These are phyloP conservation scores for Oostethus manadensis DNA, from an alignment of 2,113 vertebrate genomes.

Conservation along the genomic window DNA sequence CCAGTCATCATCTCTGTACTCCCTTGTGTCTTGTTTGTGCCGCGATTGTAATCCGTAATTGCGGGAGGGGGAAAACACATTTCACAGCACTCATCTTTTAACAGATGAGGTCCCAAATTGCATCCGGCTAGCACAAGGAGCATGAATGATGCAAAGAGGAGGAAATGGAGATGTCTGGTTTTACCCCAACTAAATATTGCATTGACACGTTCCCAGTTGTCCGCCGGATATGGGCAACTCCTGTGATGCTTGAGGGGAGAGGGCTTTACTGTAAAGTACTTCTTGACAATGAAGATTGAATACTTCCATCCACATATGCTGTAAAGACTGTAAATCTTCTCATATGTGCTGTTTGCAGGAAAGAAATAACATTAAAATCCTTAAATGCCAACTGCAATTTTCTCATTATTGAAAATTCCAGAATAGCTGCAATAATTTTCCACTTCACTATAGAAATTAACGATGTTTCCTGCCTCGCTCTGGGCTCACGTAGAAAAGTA, in stretches of 20 bases:
- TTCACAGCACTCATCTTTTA: slow-evolving; percentile 29
- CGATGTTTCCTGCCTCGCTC: neutral
- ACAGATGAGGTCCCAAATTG: slow-evolving; percentile 37
- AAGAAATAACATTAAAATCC: neutral
- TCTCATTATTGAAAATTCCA: neutral
- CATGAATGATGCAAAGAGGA: slow-evolving; percentile 19
- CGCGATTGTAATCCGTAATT: slow-evolving; percentile 37
- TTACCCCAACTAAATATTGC: slow-evolving; percentile 28
- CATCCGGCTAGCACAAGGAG: slow-evolving; percentile 9
- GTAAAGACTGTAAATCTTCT: no score
- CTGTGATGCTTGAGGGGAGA: slow-evolving; percentile 12
- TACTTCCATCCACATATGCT: no score
- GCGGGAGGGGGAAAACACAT: slow-evolving; percentile 26
- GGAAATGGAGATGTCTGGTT: slow-evolving; percentile 31
- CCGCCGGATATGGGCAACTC: slow-evolving; percentile 2
- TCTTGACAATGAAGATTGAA: neutral
- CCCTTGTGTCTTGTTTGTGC: slow-evolving; percentile 47
- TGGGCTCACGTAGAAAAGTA: no score
- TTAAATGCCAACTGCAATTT: neutral
- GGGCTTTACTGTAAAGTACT: neutral
- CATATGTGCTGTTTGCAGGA: no score
- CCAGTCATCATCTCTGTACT: neutral
- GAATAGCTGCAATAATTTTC: neutral
- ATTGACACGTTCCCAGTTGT: slow-evolving; percentile 8
- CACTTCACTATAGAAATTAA: neutral